Evolutionary conservation across 2,888 invertebrate species (phyloP).

Genomic region (Emmelina monodactyla): DNA sequence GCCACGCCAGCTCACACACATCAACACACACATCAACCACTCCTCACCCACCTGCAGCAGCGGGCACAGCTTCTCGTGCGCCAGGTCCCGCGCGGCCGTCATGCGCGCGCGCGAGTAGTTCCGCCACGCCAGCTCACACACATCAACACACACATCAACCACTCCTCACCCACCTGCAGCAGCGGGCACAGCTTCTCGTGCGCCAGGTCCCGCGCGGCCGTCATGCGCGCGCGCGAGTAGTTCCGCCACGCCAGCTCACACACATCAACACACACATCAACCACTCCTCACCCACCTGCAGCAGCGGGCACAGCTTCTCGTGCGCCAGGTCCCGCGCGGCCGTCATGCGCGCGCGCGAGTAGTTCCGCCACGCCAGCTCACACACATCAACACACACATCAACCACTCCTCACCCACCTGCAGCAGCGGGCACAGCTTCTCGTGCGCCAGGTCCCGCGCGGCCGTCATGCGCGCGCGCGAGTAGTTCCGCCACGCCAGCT

Average conservation of each 20-base stretch:
- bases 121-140: slow-evolving; percentile 84
- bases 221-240: slow-evolving; percentile 84
- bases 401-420: too few species aligned
- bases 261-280: too few species aligned
- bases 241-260: slow-evolving; percentile 86
- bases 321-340: slow-evolving; percentile 96
- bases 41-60: too few species aligned
- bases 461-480: slow-evolving; percentile 88
- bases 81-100: slow-evolving; percentile 94
- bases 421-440: slow-evolving; percentile 85
- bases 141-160: too few species aligned
- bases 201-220: slow-evolving; percentile 94
- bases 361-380: slow-evolving; percentile 85
- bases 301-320: slow-evolving; percentile 86
- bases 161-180: too few species aligned
- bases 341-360: slow-evolving; percentile 83
- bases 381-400: too few species aligned
- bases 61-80: slow-evolving; percentile 92
- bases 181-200: slow-evolving; percentile 91
- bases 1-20: slow-evolving; percentile 85
- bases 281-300: too few species aligned
- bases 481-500: slow-evolving; percentile 84
- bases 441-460: slow-evolving; percentile 94
- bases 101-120: slow-evolving; percentile 81
- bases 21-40: too few species aligned